Conservation (phyloP, 2,797 vertebrate genomes). For the Alectoris magna region DNA sequence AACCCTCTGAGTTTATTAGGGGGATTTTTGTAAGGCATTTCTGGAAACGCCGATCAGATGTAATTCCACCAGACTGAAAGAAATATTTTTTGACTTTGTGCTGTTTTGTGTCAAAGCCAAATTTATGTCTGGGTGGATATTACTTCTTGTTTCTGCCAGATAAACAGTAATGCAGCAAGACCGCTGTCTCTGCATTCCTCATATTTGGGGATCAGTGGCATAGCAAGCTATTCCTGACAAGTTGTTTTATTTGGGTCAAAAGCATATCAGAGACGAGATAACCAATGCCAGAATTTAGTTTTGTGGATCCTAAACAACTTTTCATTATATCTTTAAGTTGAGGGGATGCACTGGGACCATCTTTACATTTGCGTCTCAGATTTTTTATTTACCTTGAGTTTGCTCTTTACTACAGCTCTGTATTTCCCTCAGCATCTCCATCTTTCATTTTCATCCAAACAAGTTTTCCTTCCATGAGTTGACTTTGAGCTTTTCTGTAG, state of each 20-base stretch:
- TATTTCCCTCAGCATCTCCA: not conserved
- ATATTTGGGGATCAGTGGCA: not conserved
- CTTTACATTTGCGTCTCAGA: not conserved
- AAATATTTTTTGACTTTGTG: not conserved
- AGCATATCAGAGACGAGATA: not conserved
- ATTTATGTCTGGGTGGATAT: not conserved
- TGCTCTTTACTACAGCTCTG: not conserved
- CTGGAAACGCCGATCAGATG: conserved; percentile 32
- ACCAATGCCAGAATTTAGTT: not conserved
- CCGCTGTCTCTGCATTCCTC: not conserved
- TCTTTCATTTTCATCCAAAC: not conserved
- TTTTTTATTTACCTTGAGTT: not conserved
- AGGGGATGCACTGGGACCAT: not conserved
- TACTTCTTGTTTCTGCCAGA: not conserved
- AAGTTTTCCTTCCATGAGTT: not conserved
- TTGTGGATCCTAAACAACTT: not conserved
- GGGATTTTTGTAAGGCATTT: conserved; percentile 30
- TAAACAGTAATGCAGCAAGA: not conserved
- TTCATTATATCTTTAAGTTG: not conserved
- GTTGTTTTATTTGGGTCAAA: not conserved
- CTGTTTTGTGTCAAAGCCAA: not conserved
- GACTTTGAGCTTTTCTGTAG: not conserved
- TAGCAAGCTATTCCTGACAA: not conserved
- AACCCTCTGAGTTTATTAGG: conserved; percentile 8
- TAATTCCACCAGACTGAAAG: not conserved